Percentiles rank a stretch among this genome's conserved stretches.
These are phyloP conservation scores for Eupithecia insigniata DNA, from an alignment of 2,888 invertebrate genomes.

Conservation along the genomic window DNA sequence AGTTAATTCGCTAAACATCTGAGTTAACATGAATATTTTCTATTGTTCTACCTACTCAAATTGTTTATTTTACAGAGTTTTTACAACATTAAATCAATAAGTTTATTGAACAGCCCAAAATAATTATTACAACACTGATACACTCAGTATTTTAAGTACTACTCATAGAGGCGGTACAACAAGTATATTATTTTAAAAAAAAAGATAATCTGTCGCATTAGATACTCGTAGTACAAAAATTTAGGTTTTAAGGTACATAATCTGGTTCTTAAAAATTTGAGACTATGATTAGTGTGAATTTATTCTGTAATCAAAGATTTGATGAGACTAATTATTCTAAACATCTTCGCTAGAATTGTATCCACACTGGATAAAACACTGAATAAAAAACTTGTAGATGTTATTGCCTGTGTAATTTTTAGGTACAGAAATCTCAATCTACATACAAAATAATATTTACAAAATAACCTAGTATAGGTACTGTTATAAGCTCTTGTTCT, in stretches of 20 bases:
- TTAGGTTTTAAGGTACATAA: not conserved
- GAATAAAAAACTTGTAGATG: not conserved
- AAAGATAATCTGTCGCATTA: not conserved
- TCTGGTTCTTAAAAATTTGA: not conserved
- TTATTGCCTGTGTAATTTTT: not conserved
- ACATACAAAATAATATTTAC: conserved; percentile 16
- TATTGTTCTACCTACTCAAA: conserved; percentile 20
- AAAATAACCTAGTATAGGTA: conserved; percentile 14
- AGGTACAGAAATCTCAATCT: conserved; percentile 3
- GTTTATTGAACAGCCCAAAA: conserved; percentile 3
- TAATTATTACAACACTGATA: not conserved
- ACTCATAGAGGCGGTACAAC: not conserved
- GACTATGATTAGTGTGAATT: not conserved
- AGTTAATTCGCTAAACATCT: conserved; percentile 16
- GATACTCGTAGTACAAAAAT: not conserved
- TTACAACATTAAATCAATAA: conserved; percentile 17
- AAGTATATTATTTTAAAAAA: not conserved
- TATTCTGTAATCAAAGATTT: not conserved
- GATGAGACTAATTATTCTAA: not conserved
- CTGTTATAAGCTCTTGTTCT: conserved; percentile 26
- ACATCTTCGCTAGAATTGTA: not conserved
- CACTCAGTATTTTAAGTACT: conserved; percentile 1
- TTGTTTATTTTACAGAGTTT: conserved; percentile 20
- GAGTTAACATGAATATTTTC: conserved; percentile 11
- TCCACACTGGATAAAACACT: not conserved